phyloP scores from a whole-genome alignment of 1,140 invertebrate species.

The Drosophila pruinosa region DNA sequence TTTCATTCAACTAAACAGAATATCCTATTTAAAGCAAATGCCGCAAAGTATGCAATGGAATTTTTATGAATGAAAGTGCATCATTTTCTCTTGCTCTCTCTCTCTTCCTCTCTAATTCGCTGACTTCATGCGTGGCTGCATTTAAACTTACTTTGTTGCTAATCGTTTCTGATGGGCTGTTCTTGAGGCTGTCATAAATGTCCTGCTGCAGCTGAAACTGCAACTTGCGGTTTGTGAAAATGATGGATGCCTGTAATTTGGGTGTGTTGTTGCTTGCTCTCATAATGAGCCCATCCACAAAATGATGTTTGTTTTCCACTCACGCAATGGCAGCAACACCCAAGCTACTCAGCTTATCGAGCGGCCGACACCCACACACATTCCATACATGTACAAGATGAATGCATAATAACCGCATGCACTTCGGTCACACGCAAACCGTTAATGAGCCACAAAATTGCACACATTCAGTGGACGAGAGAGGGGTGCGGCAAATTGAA shows the following conservation, averaged over 20 bases:
- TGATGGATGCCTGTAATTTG: constrained; percentile 14
- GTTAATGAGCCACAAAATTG: constrained; percentile 79
- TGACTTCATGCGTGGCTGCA: neutral
- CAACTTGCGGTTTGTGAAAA: neutral
- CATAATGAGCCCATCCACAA: constrained; percentile 51
- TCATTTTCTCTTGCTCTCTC: neutral
- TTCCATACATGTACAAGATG: constrained; percentile 15
- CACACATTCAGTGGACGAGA: constrained; percentile 40
- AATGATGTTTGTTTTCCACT: constrained; percentile 67
- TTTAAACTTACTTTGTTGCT: neutral
- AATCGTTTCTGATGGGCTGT: neutral
- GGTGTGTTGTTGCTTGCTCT: neutral
- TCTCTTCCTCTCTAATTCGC: neutral
- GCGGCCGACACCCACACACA: constrained; percentile 21
- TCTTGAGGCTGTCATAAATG: neutral
- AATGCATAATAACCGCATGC: constrained; percentile 60
- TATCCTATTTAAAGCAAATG: neutral
- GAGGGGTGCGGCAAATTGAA: constrained; percentile 14
- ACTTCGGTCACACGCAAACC: constrained; percentile 68
- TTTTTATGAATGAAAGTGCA: neutral
- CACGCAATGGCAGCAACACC: constrained; percentile 45
- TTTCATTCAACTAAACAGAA: neutral
- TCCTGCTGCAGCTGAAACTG: neutral
- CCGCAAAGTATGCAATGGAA: constrained; percentile 9
- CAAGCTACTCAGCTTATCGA: constrained; percentile 64